phyloP scores from a whole-genome alignment of 2,113 vertebrate species.

The Pycnonotus jocosus region DNA sequence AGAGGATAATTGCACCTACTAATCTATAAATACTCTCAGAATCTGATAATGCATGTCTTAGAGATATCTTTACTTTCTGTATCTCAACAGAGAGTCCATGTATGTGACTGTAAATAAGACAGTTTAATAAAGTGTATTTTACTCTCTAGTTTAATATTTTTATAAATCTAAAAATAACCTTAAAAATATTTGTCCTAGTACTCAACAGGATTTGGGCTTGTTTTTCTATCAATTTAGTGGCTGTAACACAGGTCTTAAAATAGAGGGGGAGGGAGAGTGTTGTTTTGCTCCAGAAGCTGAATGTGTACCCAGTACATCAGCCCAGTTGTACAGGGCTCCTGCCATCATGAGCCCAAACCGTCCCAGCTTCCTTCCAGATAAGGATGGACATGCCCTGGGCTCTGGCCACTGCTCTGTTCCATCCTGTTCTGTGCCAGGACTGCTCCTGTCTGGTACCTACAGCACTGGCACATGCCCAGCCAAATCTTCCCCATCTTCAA shows the following conservation, averaged over 20 bases:
- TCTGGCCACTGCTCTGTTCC: background rate
- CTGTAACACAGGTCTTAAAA: background rate
- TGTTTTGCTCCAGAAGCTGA: background rate
- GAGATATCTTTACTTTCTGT: background rate
- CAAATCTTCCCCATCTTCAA: background rate
- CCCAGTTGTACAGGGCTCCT: background rate
- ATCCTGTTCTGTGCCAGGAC: fast-evolving
- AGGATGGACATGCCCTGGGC: background rate
- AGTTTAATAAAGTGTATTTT: background rate
- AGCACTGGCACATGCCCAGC: background rate
- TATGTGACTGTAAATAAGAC: background rate
- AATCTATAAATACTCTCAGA: background rate
- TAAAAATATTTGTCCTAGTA: slow-evolving; percentile 27
- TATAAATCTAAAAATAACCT: slow-evolving; percentile 37
- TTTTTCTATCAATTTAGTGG: slow-evolving; percentile 18
- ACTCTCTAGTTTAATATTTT: background rate
- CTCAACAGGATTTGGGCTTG: background rate
- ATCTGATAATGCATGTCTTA: background rate
- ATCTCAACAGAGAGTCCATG: background rate
- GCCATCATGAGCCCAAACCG: fast-evolving
- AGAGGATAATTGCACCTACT: background rate
- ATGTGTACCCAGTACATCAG: background rate
- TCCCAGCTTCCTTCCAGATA: background rate
- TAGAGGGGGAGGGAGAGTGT: background rate
- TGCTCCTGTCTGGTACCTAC: background rate